Evolutionary conservation across 2,797 vertebrate genomes (phyloP).

Genomic region (Urosaurus nigricauda): DNA sequence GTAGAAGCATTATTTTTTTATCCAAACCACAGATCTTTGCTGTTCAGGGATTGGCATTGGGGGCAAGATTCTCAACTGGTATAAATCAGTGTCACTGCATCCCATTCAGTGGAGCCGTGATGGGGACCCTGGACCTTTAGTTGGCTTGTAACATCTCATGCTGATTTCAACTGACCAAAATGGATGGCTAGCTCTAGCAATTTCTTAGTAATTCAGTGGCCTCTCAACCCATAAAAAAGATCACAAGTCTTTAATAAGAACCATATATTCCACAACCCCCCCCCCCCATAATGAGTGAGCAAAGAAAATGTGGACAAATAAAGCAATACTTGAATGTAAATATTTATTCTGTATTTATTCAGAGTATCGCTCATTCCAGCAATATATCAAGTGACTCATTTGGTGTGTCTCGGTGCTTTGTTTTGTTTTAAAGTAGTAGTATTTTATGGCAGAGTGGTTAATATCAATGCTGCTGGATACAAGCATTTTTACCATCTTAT

Average conservation of each 20-base stretch:
- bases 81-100: slow-evolving; percentile 19
- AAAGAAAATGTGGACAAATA: slow-evolving; percentile 20
- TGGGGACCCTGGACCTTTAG: neutral
- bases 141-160: slow-evolving; percentile 26
- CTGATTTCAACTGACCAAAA: slow-evolving; percentile 39
- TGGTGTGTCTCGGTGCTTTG: neutral
- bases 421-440: too few relatives aligned
- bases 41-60: slow-evolving; percentile 41
- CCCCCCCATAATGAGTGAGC: neutral
- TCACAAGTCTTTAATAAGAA: slow-evolving; percentile 54
- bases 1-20: slow-evolving; percentile 76
- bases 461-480: neutral
- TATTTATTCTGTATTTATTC: neutral
- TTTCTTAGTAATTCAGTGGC: slow-evolving; percentile 52
- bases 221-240: slow-evolving; percentile 19
- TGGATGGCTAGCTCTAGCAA: neutral
- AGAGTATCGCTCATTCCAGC: neutral
- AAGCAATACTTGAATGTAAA: slow-evolving; percentile 16
- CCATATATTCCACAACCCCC: slow-evolving; percentile 27
- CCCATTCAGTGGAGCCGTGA: accelerated
- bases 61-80: slow-evolving; percentile 10
- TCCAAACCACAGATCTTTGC: slow-evolving; percentile 35
- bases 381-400: neutral
- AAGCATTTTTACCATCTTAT: neutral
- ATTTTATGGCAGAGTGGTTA: neutral